A percentile compares a stretch with the other conserved stretches of the same genome.
These are phyloP conservation scores for Hippocampus comes DNA, from an alignment of 2,113 vertebrate genomes.

Conservation along the genomic window DNA sequence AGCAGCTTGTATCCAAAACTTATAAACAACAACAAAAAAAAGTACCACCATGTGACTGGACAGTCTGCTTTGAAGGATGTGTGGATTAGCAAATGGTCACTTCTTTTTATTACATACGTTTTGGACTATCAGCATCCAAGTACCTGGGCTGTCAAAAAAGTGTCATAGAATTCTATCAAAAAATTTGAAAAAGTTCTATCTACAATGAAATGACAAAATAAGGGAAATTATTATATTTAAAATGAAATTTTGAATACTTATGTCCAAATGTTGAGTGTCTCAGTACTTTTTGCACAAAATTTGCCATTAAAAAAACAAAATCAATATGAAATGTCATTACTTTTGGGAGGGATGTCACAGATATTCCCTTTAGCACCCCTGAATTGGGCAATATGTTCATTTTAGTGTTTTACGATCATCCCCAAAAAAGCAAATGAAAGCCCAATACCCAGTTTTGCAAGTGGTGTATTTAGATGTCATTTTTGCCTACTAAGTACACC, in stretches of 20 bases:
- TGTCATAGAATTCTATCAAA: slow-evolving; percentile 1
- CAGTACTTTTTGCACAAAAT: too few relatives aligned
- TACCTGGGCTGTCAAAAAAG: slow-evolving; percentile 44
- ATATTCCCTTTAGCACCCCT: neutral
- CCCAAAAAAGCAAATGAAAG: neutral
- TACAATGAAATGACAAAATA: slow-evolving; percentile 30
- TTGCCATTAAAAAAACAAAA: too few relatives aligned
- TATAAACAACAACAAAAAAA: neutral
- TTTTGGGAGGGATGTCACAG: neutral
- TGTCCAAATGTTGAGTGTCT: too few relatives aligned
- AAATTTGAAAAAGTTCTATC: slow-evolving; percentile 7
- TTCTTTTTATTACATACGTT: neutral
- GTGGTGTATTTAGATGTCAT: neutral
- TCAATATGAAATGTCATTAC: neutral
- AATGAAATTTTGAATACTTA: too few relatives aligned
- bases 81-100: neutral
- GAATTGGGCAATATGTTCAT: too few relatives aligned
- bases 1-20: neutral
- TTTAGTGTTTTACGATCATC: neutral
- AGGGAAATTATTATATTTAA: too few relatives aligned
- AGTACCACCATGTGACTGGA: neutral
- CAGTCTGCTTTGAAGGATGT: neutral
- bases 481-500: neutral
- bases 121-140: slow-evolving; percentile 34
- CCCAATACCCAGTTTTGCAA: neutral